A percentile compares a stretch with the other conserved stretches of the same genome.
Conservation (phyloP, 2,888 invertebrate species). For the Physocephala rufipes region DNA sequence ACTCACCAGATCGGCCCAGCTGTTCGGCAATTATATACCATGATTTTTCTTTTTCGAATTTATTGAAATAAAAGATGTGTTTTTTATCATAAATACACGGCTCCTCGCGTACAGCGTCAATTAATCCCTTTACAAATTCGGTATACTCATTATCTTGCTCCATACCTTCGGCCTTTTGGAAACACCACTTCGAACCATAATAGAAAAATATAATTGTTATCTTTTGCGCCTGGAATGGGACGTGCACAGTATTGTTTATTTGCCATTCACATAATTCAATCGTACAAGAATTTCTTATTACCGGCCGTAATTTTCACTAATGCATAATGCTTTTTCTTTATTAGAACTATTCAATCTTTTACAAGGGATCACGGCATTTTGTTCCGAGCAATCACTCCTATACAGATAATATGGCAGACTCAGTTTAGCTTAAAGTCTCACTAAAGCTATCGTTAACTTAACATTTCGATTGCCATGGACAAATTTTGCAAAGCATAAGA, state of each 20-base stretch:
- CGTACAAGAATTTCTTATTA: too few relatives aligned
- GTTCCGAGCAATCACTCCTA: neutral
- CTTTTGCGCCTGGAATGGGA: too few relatives aligned
- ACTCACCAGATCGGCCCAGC: slow-evolving; percentile 33
- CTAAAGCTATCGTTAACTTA: slow-evolving; percentile 27
- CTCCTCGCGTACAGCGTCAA: slow-evolving; percentile 22
- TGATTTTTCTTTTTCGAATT: slow-evolving; percentile 27
- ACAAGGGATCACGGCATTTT: neutral
- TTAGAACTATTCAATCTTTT: neutral
- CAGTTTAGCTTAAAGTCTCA: slow-evolving; percentile 28
- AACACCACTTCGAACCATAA: neutral
- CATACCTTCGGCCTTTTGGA: neutral
- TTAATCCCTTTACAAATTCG: slow-evolving; percentile 27
- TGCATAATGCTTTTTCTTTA: neutral
- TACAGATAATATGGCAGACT: slow-evolving; percentile 20
- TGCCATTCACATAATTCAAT: too few relatives aligned
- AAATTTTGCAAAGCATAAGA: neutral
- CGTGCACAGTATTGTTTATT: too few relatives aligned
- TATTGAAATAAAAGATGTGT: slow-evolving; percentile 26
- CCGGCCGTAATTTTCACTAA: neutral
- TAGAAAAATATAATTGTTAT: too few relatives aligned
- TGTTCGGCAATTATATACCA: slow-evolving; percentile 22
- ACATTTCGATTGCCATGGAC: neutral
- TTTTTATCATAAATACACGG: slow-evolving; percentile 34
- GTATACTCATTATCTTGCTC: slow-evolving; percentile 26